A percentile compares a stretch with the other conserved stretches of the same genome.
These are phyloP conservation scores for Callipepla californica DNA, from an alignment of 2,113 vertebrate species.

Conservation along the genomic window DNA sequence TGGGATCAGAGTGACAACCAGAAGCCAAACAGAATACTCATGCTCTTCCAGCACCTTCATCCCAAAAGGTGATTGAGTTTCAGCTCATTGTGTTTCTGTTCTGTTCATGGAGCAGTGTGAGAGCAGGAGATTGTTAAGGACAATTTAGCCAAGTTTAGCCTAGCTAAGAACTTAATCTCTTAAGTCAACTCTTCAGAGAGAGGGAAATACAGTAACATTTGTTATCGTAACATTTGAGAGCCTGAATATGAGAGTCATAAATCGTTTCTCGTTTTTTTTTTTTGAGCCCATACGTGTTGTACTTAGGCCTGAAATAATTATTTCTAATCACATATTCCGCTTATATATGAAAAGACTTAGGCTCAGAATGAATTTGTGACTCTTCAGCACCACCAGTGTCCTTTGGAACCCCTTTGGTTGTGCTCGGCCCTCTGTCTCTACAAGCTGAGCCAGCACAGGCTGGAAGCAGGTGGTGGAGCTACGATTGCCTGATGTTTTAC, in stretches of 20 bases:
- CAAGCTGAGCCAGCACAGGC: not conserved
- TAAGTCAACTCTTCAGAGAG: not conserved
- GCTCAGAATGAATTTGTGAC: not conserved
- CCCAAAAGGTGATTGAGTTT: not conserved
- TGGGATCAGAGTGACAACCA: not conserved
- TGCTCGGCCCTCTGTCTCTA: not conserved
- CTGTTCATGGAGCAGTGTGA: not conserved
- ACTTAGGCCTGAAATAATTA: not conserved
- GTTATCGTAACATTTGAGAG: not conserved
- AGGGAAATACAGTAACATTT: not conserved
- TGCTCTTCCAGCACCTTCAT: not conserved
- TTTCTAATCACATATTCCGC: not conserved
- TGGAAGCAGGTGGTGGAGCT: not conserved
- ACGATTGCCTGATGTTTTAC: not conserved
- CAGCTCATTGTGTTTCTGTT: not conserved
- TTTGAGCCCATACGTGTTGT: not conserved
- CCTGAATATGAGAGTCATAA: conserved; percentile 10
- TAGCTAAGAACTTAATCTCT: not conserved
- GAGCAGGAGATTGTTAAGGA: not conserved
- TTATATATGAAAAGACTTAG: conserved; percentile 2
- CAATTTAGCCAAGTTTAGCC: not conserved
- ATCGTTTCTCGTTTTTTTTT: not conserved
- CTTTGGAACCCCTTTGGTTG: not conserved
- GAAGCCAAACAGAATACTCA: not conserved
- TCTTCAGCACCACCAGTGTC: not conserved